Conservation (phyloP, 53 echinoderm and acorn worm species). For the Zoroaster sp. region DNA sequence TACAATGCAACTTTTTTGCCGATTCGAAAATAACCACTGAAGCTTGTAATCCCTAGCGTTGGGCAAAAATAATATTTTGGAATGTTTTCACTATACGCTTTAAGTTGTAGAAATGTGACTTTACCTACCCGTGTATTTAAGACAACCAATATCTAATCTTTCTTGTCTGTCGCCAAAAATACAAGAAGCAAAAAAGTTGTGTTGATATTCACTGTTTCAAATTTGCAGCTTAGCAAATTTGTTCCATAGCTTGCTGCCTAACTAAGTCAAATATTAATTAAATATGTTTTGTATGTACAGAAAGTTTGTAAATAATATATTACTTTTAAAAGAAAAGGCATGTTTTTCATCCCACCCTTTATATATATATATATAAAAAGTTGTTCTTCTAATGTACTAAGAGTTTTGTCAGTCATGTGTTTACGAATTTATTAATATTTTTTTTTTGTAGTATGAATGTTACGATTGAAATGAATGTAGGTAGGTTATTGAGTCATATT, state of each 20-base stretch:
- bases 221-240: neutral
- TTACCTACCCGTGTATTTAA: too few relatives aligned
- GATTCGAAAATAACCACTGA: neutral
- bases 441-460: neutral
- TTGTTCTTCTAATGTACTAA: slow-evolving; percentile 34
- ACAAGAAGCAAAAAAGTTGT: neutral
- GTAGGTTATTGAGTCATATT: neutral
- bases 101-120: neutral
- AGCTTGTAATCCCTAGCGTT: neutral
- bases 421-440: neutral
- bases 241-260: slow-evolving; percentile 1
- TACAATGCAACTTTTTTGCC: neutral
- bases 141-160: too few relatives aligned
- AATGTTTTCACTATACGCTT: neutral
- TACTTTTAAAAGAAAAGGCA: slow-evolving; percentile 51
- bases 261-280: slow-evolving; percentile 19
- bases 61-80: neutral
- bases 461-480: neutral
- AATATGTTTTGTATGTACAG: slow-evolving; percentile 53
- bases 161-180: neutral
- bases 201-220: neutral
- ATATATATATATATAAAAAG: slow-evolving; percentile 32
- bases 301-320: slow-evolving; percentile 62
- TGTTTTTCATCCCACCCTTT: slow-evolving; percentile 54
- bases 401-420: neutral